Conservation (phyloP, 2,113 vertebrate genomes). For the Antidorcas marsupialis region DNA sequence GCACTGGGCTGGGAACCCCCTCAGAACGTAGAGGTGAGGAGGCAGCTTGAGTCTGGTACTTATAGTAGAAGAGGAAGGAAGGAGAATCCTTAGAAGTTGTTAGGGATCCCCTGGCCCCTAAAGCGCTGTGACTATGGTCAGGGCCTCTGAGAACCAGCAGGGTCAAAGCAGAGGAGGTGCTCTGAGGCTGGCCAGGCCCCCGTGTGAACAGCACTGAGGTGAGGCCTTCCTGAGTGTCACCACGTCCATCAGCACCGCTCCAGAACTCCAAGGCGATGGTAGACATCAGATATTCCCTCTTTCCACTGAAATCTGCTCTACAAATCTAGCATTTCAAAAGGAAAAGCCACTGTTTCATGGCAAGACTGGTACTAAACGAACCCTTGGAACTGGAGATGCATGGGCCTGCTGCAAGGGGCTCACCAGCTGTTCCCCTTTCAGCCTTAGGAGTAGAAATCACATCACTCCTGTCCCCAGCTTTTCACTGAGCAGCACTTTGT, state of each 20-base stretch:
- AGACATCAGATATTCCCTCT: background rate
- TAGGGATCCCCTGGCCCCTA: background rate
- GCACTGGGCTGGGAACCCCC: background rate
- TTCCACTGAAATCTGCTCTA: background rate
- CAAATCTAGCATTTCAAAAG: background rate
- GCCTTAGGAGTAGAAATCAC: background rate
- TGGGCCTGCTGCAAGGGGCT: background rate
- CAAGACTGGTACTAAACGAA: background rate
- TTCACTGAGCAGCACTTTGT: constrained; percentile 32
- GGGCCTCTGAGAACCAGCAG: background rate
- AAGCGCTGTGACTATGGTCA: background rate
- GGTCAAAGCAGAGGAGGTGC: background rate
- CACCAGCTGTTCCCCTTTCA: background rate
- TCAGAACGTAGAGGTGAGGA: background rate
- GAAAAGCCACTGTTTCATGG: background rate
- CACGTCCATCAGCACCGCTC: background rate
- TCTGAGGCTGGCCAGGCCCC: background rate
- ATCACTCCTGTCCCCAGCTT: background rate
- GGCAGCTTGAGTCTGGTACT: background rate
- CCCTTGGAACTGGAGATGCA: background rate
- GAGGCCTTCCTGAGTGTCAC: background rate
- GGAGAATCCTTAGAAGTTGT: background rate
- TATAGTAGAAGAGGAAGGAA: background rate
- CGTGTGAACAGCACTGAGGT: background rate
- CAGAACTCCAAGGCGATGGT: background rate